Conservation (phyloP, 2,888 invertebrate species). For the Arrhopalites spinosus region DNA sequence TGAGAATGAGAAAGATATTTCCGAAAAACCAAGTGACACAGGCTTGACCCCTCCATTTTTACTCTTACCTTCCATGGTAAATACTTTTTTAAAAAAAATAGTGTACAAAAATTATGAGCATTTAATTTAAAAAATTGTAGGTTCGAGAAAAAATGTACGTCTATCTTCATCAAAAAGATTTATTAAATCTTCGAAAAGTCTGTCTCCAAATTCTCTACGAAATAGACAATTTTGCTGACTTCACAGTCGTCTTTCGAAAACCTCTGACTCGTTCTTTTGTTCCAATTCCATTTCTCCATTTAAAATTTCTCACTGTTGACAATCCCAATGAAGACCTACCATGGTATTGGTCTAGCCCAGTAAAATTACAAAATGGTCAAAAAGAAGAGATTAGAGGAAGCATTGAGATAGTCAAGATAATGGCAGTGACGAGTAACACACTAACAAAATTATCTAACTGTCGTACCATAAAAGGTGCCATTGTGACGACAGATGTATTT, state of each 20-base stretch:
- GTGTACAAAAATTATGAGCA: neutral
- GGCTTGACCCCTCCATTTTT: neutral
- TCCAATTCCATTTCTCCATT: constrained; percentile 33
- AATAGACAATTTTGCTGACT: constrained; percentile 26
- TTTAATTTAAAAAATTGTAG: neutral
- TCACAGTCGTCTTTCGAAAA: constrained; percentile 30
- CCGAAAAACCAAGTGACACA: neutral
- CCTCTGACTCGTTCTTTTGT: constrained; percentile 5
- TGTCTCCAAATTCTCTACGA: constrained; percentile 14
- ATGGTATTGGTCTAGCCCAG: constrained; percentile 8
- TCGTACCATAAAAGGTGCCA: constrained; percentile 30
- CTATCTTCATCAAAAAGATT: constrained; percentile 26
- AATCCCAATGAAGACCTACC: constrained; percentile 30
- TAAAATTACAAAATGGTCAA: too few species aligned
- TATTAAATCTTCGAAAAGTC: constrained; percentile 10
- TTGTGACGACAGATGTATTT: constrained; percentile 31
- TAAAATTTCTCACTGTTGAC: constrained; percentile 33
- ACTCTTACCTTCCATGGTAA: neutral
- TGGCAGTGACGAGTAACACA: constrained; percentile 20
- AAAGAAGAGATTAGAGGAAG: neutral
- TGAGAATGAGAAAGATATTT: neutral
- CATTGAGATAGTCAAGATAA: constrained; percentile 19
- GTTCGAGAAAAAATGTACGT: constrained; percentile 29
- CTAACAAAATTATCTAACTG: constrained; percentile 12
- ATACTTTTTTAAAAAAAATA: neutral